Evolutionary conservation across 2,888 invertebrate species (phyloP), one percentile per base, ranked within the genome.

Genomic region (Macrosiphum euphorbiae): DNA sequence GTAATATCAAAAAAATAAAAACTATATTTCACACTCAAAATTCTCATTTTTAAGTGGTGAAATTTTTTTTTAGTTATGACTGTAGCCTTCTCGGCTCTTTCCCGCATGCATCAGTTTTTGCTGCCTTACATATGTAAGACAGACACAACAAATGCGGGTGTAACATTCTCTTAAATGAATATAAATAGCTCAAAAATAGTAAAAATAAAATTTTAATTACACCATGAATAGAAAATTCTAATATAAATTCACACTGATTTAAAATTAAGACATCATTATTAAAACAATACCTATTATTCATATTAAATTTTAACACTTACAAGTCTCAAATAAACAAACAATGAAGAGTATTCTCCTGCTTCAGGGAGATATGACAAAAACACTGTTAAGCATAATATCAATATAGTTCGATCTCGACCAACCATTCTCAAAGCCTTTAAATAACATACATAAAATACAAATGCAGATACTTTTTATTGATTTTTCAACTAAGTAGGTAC

Each of bases 291-390:
- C n/a, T 44, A 94, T n/a, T 26, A 86, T 58, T 10, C 41, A 52
- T 87, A 67, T 52, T 52, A 41, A 41, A 44, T 52, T 67, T 87
- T 61, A 94, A 67, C 3, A 41, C 96, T 96, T 95, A 97, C 99
- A 96, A 99, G 97, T 96, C 98, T 98, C 95, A 99, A 97, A 96
- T 99, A 99, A 95, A 99, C 99, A 96, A 99, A 99, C 96, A 99
- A 99, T 96, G 99, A 99, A 94, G 99, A 99, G 96, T 99, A 99
- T 96, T 99, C 99, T 95, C 99, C 99, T 85, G 98, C 98, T 96
- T 99, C 99, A 4, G 99, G 99, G 95, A 99, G 96, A 96, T 99
- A 99, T 47, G 99, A 99, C 94, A 99, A 97, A 96, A 99, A 98
- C 95, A 99, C 99, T 90, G 99, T 98, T 95, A 99, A 98, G 96